Percentiles rank a stretch among this genome's conserved stretches.
These are phyloP conservation scores for Copidosoma floridanum DNA, from an alignment of 1,140 invertebrate species.

Conservation along the genomic window DNA sequence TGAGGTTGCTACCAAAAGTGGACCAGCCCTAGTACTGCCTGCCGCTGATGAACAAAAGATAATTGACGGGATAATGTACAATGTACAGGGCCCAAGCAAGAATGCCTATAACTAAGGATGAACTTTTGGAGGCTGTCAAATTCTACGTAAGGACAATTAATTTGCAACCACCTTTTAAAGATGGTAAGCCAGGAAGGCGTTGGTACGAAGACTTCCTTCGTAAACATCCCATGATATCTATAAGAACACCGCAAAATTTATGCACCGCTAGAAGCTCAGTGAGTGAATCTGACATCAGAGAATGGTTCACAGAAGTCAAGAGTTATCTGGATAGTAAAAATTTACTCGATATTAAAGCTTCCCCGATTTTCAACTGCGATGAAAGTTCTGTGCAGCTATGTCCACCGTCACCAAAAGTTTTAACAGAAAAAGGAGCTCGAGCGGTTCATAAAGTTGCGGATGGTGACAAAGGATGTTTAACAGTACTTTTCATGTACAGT, in stretches of 20 bases:
- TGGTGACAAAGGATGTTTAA: too few species aligned
- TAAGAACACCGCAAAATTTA: slow-evolving; percentile 32
- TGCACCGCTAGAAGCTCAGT: slow-evolving; percentile 25
- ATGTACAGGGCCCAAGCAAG: too few species aligned
- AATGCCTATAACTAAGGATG: too few species aligned
- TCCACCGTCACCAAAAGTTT: slow-evolving; percentile 38
- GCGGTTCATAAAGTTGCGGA: too few species aligned
- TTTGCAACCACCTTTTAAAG: neutral
- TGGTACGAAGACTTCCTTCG: slow-evolving; percentile 33
- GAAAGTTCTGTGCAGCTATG: slow-evolving; percentile 41
- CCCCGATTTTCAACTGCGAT: slow-evolving; percentile 40
- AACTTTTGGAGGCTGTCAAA: too few species aligned
- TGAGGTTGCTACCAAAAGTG: too few species aligned
- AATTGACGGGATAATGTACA: too few species aligned
- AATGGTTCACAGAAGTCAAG: slow-evolving; percentile 29
- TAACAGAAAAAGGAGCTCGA: slow-evolving; percentile 39
- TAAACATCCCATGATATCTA: slow-evolving; percentile 28
- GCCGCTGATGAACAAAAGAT: too few species aligned
- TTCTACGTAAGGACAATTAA: too few species aligned
- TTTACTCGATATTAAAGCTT: slow-evolving; percentile 20
- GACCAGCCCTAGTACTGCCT: too few species aligned
- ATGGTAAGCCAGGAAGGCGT: slow-evolving; percentile 18
- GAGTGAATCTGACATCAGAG: slow-evolving; percentile 23
- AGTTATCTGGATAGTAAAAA: slow-evolving; percentile 28
- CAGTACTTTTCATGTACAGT: too few species aligned